These are phyloP conservation scores for Lasioglossum leucozonium DNA, from an alignment of 2,888 invertebrate species.

Conservation along the genomic window DNA sequence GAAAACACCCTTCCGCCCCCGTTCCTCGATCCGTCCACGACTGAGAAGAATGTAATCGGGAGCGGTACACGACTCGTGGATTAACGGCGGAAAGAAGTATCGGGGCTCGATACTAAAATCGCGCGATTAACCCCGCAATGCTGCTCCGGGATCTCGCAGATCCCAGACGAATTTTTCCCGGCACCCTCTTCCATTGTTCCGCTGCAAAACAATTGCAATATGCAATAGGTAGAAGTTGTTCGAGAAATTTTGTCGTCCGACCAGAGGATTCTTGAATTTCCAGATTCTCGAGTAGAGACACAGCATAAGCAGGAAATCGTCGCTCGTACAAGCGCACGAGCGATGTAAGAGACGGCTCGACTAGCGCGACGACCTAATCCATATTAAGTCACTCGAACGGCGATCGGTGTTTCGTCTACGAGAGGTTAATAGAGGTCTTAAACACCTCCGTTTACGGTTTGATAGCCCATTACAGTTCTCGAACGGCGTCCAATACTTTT, in stretches of 20 bases:
- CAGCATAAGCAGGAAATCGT: too few species aligned
- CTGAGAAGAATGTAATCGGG: slow-evolving; percentile 43
- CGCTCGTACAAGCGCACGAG: too few species aligned
- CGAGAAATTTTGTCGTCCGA: too few species aligned
- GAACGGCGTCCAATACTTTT: neutral
- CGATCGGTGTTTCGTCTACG: neutral
- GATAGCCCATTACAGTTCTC: neutral
- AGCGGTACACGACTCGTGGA: slow-evolving; percentile 47
- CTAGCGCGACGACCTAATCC: neutral
- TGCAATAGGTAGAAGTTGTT: neutral
- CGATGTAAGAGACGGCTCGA: neutral
- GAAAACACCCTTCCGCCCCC: slow-evolving; percentile 50
- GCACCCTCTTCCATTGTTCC: neutral
- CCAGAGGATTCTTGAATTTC: too few species aligned
- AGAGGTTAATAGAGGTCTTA: neutral
- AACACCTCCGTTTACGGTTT: slow-evolving; percentile 5
- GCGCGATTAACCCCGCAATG: slow-evolving; percentile 8
- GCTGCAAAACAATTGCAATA: neutral
- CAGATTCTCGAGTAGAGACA: too few species aligned
- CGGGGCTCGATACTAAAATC: slow-evolving; percentile 49
- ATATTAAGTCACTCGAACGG: neutral
- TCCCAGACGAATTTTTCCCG: neutral
- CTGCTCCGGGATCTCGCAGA: neutral
- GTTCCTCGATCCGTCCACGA: neutral
- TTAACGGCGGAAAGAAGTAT: slow-evolving; percentile 50